Percentiles rank a stretch among this genome's conserved stretches.
phyloP scores from a whole-genome alignment of 2,888 invertebrate genomes.

The Epinotia nisella region DNA sequence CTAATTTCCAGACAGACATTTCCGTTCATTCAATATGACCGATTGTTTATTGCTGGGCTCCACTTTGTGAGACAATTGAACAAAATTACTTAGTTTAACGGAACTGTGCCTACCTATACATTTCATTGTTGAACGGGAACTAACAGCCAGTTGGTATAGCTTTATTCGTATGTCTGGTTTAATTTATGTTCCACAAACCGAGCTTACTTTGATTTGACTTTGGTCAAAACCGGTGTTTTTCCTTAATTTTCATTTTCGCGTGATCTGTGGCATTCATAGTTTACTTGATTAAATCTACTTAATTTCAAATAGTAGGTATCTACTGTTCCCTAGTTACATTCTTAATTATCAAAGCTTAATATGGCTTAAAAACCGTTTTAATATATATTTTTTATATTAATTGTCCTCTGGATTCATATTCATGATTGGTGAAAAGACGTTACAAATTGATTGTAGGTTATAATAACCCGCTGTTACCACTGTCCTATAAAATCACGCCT shows the following conservation, averaged over 20 bases:
- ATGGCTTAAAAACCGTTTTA: no score
- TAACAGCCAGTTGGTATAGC: conserved; percentile 14
- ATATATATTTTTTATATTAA: neutral
- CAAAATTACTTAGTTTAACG: conserved; percentile 77
- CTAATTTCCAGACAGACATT: conserved; percentile 82
- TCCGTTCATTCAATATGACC: conserved; percentile 84
- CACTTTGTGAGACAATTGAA: conserved; percentile 79
- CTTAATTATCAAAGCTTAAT: neutral
- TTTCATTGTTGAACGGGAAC: conserved; percentile 42
- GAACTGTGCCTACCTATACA: conserved; percentile 59
- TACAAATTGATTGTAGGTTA: neutral
- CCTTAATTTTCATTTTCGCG: neutral
- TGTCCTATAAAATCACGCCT: conserved; percentile 25
- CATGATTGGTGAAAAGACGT: neutral
- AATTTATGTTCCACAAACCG: neutral
- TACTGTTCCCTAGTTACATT: neutral
- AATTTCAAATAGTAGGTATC: neutral
- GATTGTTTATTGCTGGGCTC: conserved; percentile 80
- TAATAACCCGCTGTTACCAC: conserved; percentile 12
- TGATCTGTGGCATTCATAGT: no score
- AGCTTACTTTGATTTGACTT: neutral
- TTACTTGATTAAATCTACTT: no score
- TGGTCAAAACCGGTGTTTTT: neutral
- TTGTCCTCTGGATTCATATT: neutral
- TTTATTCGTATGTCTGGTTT: neutral